Evolutionary conservation across 2,113 vertebrate genomes (phyloP), one percentile per base, ranked within the genome.

Genomic region (Sylvietta virens): DNA sequence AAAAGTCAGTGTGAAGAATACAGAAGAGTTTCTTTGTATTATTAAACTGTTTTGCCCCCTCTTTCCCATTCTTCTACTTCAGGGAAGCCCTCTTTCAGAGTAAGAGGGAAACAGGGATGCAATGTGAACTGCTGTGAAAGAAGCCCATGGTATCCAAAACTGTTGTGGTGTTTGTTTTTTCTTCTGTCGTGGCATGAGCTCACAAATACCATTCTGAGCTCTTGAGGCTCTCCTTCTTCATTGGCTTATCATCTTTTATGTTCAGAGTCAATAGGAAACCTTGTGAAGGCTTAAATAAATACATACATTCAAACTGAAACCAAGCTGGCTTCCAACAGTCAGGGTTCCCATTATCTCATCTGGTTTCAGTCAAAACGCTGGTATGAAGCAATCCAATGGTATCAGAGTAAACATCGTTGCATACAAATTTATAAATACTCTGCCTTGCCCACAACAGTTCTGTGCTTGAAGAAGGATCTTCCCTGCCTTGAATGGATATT

Each of bases 321-420:
- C 2, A 4, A 91, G 35, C 35, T 76, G 51, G 40, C 60, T 86
- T 86, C 64, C 80, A 87, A 23, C 70, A 82, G 42, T 47, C 74
- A 70, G 62, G 24, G 69, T 80, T 96, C 66, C 67, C 54, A 85
- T 95, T 95, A 90, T 95, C 95, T 96, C 91, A 91, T 93, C 81
- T 88, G 77, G 56, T 94, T 96, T 90, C 92, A 94, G 72, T 64
- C 86, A 78, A 80, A 93, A 71, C 0, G 7, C 65, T 88, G 76
- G 33, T 48, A 17, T 94, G 81, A 81, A 92, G 85, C 65, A 92
- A 96, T 83, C 40, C 35, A 84, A 2, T 61, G 91, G 45, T 95
- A 80, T 88, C 90, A 92, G 71, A 80, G 71, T 83, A 90, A 96
- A 96, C 56, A 90, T 42, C 1, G 1, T 39, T 69, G 50, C 1